Base-by-base conservation (phyloP, 2,888 invertebrate genomes). In the Strigamia transsilvanica region DNA sequence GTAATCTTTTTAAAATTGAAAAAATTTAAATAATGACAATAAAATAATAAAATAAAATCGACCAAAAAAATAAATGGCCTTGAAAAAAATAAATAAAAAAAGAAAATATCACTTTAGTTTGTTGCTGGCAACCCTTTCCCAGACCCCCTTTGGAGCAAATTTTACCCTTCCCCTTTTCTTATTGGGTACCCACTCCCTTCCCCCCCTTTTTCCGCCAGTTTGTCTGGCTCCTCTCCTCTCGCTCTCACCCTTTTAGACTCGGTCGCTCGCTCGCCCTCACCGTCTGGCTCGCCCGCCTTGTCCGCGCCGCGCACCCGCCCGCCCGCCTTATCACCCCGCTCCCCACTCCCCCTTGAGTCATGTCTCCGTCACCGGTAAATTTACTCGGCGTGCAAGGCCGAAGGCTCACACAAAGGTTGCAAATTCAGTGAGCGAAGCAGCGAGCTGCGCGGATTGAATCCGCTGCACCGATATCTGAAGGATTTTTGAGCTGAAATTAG, bases 221-320 rank as follows among this genome's bases (percentile, higher is more conserved):
- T 66, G 66, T 66, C 66, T 66, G 66, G 66, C 66, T 66, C 27
- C 66, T n/a, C n/a, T n/a, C n/a, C n/a, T n/a, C n/a, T n/a, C n/a
- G n/a, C n/a, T n/a, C n/a, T 66, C 66, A 66, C 66, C 66, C 66
- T 66, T 66, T 66, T 66, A 66, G 66, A 66, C 66, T 66, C 32
- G 66, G 66, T 27, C 27, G 23, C 66, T 13, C 23, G 66, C 66
- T 66, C 66, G 66, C 66, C 66, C 66, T 66, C 66, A 23, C 66
- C 66, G 66, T 66, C 66, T 66, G 66, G 66, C 66, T 66, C 66
- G 66, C 32, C 66, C 66, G 66, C 66, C 23, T 51, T 23, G 32
- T 32, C 66, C 66, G 66, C 27, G 51, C 66, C 66, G 66, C 27
- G 51, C n/a, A 51, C 51, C 23, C 66, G 32, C 15, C 66, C 66